Evolutionary conservation across 2,797 vertebrate species (phyloP).

Genomic region (Oreonectes daqikongensis): DNA sequence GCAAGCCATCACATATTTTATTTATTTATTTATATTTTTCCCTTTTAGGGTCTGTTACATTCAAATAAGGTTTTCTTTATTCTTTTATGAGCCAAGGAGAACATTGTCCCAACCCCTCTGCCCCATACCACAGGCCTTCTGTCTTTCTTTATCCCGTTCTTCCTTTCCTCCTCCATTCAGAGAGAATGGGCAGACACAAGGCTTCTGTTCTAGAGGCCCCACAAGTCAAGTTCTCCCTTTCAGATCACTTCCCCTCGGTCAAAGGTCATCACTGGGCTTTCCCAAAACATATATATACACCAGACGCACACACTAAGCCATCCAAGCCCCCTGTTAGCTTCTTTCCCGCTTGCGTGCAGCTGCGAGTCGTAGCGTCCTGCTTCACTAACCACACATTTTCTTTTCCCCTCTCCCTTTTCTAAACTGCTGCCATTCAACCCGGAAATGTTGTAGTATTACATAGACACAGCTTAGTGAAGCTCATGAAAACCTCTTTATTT

Average conservation of each 20-base stretch:
- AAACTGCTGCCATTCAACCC: conserved; percentile 12
- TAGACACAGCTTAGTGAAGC: conserved; percentile 3
- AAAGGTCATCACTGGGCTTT: conserved; percentile 73
- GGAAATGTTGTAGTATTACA: conserved; percentile 29
- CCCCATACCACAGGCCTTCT: conserved; percentile 52
- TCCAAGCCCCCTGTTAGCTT: conserved; percentile 40
- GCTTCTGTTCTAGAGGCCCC: conserved; percentile 74
- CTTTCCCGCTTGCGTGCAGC: conserved; percentile 49
- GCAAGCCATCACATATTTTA: not conserved
- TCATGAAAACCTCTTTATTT: conserved; percentile 27
- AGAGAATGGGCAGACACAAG: conserved; percentile 73
- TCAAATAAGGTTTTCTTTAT: conserved; percentile 29
- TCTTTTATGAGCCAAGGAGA: conserved; percentile 30
- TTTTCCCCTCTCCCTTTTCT: conserved; percentile 29
- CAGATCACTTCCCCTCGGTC: conserved; percentile 76
- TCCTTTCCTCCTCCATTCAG: conserved; percentile 48
- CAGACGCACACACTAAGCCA: conserved; percentile 47
- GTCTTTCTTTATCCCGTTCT: conserved; percentile 37
- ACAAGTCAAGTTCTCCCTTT: conserved; percentile 81
- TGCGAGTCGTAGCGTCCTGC: conserved; percentile 51
- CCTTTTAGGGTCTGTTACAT: not conserved
- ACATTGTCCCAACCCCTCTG: conserved; percentile 20
- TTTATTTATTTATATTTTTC: not conserved
- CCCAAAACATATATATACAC: conserved; percentile 54
- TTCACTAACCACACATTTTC: conserved; percentile 51